Base-by-base conservation (phyloP, 2,888 invertebrate genomes). In the Pachymerium ferrugineum region DNA sequence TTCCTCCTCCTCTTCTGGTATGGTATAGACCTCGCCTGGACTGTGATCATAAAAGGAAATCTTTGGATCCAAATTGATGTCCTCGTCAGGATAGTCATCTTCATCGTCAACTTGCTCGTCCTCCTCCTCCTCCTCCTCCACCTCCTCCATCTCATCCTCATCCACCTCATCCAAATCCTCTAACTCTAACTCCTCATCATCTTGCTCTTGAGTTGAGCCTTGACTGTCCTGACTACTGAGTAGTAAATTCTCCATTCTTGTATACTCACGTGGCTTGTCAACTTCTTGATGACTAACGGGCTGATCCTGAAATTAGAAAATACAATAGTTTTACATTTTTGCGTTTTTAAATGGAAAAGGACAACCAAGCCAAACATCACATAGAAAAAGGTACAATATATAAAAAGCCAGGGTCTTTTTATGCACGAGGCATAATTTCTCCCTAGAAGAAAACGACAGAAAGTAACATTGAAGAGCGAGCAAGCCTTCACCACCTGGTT, bases 1-100 rank as follows among this genome's bases (percentile, higher is more conserved):
- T 78, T 85, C 84, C 77, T 84, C 85, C 78, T 85, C 85, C 78
- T 84, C 85, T 78, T 85, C 85, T 10, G 82, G 84, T 75, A 85
- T 85, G 73, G 85, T 85, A 79, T 85, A 85, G 31, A 85, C 85
- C 78, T 84, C 84, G 33, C 84, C 83, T n/a, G 83, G 83, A 73
- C 80, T 83, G 78, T 82, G 82, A 74, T 82, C 83, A 77, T 81
- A 82, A 78, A 81, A 81, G 71, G 77, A 77, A 62, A 75, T 75
- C 75, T 70, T 73, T 28, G 70, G 76, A n/a, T 74, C 31, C 22
- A 73, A 29, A 5, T 73, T 62, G 42, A 72, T 67, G 22, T 74
- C 68, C 31, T 29, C 30, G 28, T 54, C 54, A 25, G 12, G 2
- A 25, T 54, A 54, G 54, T 25, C 54, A 54, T 54, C 30, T 62